These are phyloP conservation scores for Notiomystis cincta DNA, from an alignment of 2,113 vertebrate species.

Conservation along the genomic window DNA sequence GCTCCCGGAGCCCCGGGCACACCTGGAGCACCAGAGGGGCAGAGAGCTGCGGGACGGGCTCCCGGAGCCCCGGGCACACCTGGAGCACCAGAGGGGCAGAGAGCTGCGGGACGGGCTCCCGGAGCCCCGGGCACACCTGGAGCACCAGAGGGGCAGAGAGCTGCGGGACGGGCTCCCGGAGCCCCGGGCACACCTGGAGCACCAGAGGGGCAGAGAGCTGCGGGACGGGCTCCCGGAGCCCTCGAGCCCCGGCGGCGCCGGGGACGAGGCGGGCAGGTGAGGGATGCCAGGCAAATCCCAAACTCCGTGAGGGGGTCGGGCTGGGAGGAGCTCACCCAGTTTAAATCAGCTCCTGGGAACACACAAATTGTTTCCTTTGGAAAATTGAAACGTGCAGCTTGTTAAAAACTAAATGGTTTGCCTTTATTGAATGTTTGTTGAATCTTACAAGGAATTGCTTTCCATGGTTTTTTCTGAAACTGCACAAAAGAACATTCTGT, in stretches of 20 bases:
- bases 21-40: too few species aligned
- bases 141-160: constrained; percentile 2
- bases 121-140: too few species aligned
- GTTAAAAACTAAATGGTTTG: not conserved
- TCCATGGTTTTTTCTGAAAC: not conserved
- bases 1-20: too few species aligned
- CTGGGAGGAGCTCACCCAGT: not conserved
- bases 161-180: constrained; percentile 55
- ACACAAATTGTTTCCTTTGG: not conserved
- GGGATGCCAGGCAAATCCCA: not conserved
- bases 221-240: constrained; percentile 41
- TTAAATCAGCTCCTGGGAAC: not conserved
- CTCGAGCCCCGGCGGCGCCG: not conserved
- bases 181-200: too few species aligned
- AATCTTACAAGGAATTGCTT: not conserved
- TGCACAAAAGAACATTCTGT: not conserved
- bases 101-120: constrained; percentile 44
- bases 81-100: constrained; percentile 27
- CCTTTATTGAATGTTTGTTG: not conserved
- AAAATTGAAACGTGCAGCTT: not conserved
- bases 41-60: constrained; percentile 38
- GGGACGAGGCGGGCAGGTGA: not conserved
- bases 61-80: too few species aligned
- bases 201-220: constrained; percentile 22
- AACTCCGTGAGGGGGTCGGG: not conserved